A percentile compares a stretch with the other conserved stretches of the same genome.
Evolutionary conservation across 2,797 vertebrate species (phyloP).

Genomic region (Enteromius radiatus): DNA sequence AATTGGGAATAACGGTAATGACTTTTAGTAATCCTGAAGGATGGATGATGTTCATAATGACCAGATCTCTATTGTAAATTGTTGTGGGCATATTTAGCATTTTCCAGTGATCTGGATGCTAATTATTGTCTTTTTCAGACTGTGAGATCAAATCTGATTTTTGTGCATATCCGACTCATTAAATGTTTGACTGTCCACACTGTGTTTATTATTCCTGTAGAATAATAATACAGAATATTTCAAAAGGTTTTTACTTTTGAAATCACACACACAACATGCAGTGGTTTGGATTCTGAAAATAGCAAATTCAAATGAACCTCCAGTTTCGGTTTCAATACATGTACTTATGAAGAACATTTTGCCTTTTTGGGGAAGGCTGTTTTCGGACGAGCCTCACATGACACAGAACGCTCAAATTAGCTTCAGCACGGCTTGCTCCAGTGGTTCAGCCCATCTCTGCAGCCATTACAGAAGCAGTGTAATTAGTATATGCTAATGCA

Average conservation of each 20-base stretch:
- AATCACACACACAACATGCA: not conserved
- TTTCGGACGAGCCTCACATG: conserved; percentile 29
- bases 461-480: conserved; percentile 49
- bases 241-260: not conserved
- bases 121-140: too few species aligned
- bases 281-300: not conserved
- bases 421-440: conserved; percentile 30
- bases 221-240: not conserved
- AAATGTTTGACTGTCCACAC: not conserved
- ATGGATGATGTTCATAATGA: too few species aligned
- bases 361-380: conserved; percentile 31
- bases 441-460: conserved; percentile 37
- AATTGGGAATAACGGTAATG: not conserved
- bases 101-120: not conserved
- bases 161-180: not conserved
- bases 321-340: not conserved
- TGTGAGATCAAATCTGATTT: too few species aligned
- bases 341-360: conserved; percentile 24
- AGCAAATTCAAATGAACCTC: not conserved
- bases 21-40: not conserved
- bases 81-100: not conserved
- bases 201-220: not conserved
- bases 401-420: conserved; percentile 38
- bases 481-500: conserved; percentile 53
- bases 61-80: not conserved